These are phyloP conservation scores for Brachionus paranguensis DNA, from an alignment of 1,140 invertebrate species.

Conservation along the genomic window DNA sequence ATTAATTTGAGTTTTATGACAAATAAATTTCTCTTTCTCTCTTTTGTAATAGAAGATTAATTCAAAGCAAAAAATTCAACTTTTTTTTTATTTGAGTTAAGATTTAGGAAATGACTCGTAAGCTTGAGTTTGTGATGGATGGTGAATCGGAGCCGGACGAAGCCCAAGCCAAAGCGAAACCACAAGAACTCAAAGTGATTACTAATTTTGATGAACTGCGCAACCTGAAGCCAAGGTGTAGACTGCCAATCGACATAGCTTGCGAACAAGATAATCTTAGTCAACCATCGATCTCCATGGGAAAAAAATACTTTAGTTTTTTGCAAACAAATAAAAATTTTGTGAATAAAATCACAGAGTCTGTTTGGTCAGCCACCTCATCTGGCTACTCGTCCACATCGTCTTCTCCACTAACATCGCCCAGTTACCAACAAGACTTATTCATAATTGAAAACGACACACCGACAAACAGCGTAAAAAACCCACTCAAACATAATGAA, in stretches of 20 bases:
- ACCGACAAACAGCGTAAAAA: background rate
- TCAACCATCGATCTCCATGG: background rate
- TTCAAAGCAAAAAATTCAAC: background rate
- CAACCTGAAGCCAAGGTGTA: background rate
- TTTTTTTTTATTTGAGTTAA: background rate
- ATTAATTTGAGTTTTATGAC: background rate
- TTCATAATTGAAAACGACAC: background rate
- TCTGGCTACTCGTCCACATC: background rate
- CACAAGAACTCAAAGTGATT: background rate
- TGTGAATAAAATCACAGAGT: background rate
- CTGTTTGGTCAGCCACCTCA: background rate
- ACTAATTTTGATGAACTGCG: slow-evolving; percentile 17
- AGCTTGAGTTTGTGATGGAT: slow-evolving; percentile 24
- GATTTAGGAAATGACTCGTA: slow-evolving; percentile 20
- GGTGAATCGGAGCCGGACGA: background rate
- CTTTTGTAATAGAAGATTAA: background rate
- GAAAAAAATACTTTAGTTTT: slow-evolving; percentile 38
- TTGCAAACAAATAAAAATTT: slow-evolving; percentile 29
- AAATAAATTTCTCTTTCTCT: background rate
- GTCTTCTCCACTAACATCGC: background rate
- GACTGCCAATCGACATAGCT: background rate
- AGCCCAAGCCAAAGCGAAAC: background rate
- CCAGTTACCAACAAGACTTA: background rate
- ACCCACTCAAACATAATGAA: background rate
- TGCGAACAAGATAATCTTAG: background rate